phyloP scores from a whole-genome alignment of 2,113 vertebrate species.

The Oophaga pumilio region DNA sequence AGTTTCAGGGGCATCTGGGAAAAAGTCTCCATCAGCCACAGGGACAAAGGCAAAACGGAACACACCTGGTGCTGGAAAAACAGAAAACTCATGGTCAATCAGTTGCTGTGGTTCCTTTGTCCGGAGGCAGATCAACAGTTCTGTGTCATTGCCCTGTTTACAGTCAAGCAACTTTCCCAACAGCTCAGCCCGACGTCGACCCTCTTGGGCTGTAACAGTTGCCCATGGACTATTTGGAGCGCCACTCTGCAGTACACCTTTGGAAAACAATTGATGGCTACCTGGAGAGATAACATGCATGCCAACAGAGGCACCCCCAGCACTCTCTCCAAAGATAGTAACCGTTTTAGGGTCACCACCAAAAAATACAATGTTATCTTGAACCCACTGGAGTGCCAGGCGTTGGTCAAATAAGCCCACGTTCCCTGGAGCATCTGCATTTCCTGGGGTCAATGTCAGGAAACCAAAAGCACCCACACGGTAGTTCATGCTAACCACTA shows the following conservation, averaged over 20 bases:
- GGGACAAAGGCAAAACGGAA: slow-evolving; percentile 93
- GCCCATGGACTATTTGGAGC: slow-evolving; percentile 89
- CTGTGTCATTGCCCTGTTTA: slow-evolving; percentile 79
- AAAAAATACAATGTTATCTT: slow-evolving; percentile 81
- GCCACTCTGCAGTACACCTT: slow-evolving; percentile 87
- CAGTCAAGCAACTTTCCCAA: slow-evolving; percentile 81
- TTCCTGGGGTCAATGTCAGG: slow-evolving; percentile 79
- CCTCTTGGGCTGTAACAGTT: slow-evolving; percentile 78
- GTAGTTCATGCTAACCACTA: slow-evolving; percentile 92
- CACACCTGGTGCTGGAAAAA: slow-evolving; percentile 74
- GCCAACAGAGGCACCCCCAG: slow-evolving; percentile 84
- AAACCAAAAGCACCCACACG: slow-evolving; percentile 88
- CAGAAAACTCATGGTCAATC: slow-evolving; percentile 82
- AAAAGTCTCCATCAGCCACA: slow-evolving; percentile 83
- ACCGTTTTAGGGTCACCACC: slow-evolving; percentile 85
- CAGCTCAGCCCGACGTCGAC: slow-evolving; percentile 75
- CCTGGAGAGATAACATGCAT: slow-evolving; percentile 82
- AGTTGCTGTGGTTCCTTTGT: slow-evolving; percentile 76
- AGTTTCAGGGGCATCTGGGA: slow-evolving; percentile 82
- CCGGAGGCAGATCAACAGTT: slow-evolving; percentile 81
- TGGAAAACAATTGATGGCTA: slow-evolving; percentile 79
- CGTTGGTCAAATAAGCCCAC: slow-evolving; percentile 88
- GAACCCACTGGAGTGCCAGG: slow-evolving; percentile 86
- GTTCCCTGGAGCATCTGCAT: slow-evolving; percentile 87
- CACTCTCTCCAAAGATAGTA: slow-evolving; percentile 91